A percentile compares a stretch with the other conserved stretches of the same genome.
Evolutionary conservation across 1,140 invertebrate genomes (phyloP).

Genomic region (Theocolax elegans): DNA sequence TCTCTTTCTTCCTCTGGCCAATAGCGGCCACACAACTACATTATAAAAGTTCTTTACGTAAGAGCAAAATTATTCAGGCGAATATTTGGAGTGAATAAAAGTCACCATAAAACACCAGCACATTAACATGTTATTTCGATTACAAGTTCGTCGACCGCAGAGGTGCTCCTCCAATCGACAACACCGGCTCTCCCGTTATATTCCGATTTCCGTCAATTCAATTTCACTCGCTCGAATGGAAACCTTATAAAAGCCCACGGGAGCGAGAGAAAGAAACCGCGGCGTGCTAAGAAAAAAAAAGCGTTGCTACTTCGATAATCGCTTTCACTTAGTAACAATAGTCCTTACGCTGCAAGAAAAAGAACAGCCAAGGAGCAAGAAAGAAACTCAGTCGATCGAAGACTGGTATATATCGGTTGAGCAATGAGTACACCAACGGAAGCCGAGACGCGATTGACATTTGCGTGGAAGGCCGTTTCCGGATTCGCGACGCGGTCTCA

Average conservation of each 20-base stretch:
- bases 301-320: slow-evolving; percentile 9
- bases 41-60: no score
- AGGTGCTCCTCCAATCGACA: no score
- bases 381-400: neutral
- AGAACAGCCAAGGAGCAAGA: neutral
- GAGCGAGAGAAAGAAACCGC: slow-evolving; percentile 1
- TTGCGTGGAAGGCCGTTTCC: neutral
- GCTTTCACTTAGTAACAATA: no score
- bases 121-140: no score
- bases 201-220: neutral
- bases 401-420: neutral
- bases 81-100: no score
- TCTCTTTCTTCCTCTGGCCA: no score
- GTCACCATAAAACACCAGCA: no score
- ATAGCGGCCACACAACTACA: no score
- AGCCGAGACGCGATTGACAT: slow-evolving; percentile 2
- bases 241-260: slow-evolving; percentile 6
- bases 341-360: no score
- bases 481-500: neutral
- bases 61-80: no score
- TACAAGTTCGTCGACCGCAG: no score
- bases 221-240: neutral
- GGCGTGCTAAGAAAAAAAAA: neutral
- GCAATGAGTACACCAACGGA: neutral
- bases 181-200: no score